Conservation (phyloP, 2,113 vertebrate genomes). For the Psilopogon haemacephalus region DNA sequence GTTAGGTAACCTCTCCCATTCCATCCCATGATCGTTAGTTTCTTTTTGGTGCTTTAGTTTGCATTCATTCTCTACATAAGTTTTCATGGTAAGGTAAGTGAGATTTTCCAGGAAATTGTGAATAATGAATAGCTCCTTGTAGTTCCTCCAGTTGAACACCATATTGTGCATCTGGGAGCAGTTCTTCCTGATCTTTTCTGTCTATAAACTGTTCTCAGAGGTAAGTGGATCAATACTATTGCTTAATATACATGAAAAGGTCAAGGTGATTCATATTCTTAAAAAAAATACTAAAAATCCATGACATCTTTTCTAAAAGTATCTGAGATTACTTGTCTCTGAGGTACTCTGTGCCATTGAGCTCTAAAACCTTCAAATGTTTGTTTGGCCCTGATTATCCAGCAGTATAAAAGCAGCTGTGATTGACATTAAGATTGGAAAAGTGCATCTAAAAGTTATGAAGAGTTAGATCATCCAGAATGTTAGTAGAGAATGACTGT, state of each 20-base stretch:
- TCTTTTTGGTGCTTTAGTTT: not conserved
- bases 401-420: not conserved
- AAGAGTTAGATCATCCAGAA: not conserved
- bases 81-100: not conserved
- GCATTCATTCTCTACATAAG: not conserved
- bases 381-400: not conserved
- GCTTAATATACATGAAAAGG: slow-evolving; percentile 1
- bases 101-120: not conserved
- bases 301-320: not conserved
- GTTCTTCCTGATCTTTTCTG: slow-evolving; percentile 14
- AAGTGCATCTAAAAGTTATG: not conserved
- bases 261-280: not conserved
- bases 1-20: not conserved
- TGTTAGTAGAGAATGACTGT: not conserved
- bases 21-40: not conserved
- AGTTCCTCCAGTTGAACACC: not conserved
- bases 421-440: not conserved
- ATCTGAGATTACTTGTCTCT: not conserved
- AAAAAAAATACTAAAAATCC: not conserved
- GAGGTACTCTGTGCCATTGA: not conserved
- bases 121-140: not conserved
- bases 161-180: not conserved
- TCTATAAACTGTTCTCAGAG: not conserved
- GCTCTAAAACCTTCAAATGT: slow-evolving; percentile 1
- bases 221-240: not conserved